Base-by-base conservation (phyloP, 2,888 invertebrate species). In the Pelosia muscerda region DNA sequence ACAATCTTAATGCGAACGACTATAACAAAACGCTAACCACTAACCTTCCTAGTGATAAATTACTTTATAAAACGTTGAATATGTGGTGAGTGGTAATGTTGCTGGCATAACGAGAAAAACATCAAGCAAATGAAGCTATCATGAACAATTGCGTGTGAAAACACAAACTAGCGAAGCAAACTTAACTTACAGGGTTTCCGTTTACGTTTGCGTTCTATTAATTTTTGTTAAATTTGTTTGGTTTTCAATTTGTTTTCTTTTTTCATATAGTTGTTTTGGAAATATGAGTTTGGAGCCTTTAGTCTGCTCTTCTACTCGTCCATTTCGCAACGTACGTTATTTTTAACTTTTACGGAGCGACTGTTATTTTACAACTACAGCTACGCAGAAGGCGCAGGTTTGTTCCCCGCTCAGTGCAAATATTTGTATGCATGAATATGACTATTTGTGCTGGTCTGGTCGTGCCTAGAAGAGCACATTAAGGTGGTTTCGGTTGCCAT, bases 1-100 rank as follows among this genome's bases (percentile, higher is more conserved):
- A 64, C 62, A 67, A 71, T 66, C 57, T 67, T 58, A 63, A 25
- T 58, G 58, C 25, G 34, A 67, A 63, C 49, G 22, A 25, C 53
- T 13, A 62, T 31, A 61, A 60, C 55, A 55, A 60, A 60, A 66
- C 55, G 54, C 28, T 38, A 54, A 55, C 19, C 42, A 66, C 55
- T 55, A 28, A 61, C 55, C 55, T 28, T 66, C 42, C 56, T 22
- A 42, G 10, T 56, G 42, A 53, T 25, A 49, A 62, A 62, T 53
- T 62, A 15, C 57, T 56, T 62, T 61, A 26, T 42, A 55, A 49
- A 61, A 26, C 13, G 42, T 25, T 49, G 49, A 49, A 26, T 49
- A 22, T 25, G 38, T 57, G 49, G 49, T n/a, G 49, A 19, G 28
- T 19, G 49, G n/a, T 49, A 42, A 26, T 22, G 49, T 49, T 58